These are phyloP conservation scores for Eupithecia pulchellata DNA, from an alignment of 2,888 invertebrate species.

Conservation along the genomic window DNA sequence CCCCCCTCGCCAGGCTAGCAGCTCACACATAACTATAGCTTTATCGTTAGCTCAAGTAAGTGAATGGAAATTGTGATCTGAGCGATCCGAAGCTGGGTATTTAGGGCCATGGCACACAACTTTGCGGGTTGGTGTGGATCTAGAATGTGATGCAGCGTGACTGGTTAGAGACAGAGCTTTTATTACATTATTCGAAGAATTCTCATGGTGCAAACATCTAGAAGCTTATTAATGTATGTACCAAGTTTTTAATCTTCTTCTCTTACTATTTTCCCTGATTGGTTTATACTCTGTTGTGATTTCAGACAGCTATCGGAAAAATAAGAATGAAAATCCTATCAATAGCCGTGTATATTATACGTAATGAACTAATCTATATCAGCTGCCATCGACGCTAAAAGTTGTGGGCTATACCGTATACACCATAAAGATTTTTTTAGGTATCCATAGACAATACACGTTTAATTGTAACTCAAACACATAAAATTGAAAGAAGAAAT, in stretches of 20 bases:
- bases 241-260: neutral
- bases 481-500: too few species aligned
- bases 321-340: neutral
- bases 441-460: neutral
- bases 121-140: neutral
- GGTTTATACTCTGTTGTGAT: neutral
- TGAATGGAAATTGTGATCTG: neutral
- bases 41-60: neutral
- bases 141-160: neutral
- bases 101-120: neutral
- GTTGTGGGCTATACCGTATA: neutral
- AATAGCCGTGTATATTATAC: neutral
- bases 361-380: neutral
- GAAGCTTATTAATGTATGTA: neutral
- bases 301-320: neutral
- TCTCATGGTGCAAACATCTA: neutral
- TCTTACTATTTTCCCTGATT: neutral
- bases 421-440: neutral
- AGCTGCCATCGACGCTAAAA: neutral
- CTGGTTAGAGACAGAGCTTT: neutral
- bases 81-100: neutral
- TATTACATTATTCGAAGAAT: neutral
- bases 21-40: conserved; percentile 52
- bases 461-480: too few species aligned
- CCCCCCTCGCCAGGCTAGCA: conserved; percentile 57